A percentile compares a stretch with the other conserved stretches of the same genome.
Conservation (phyloP, 1,140 invertebrate species). For the Pogonus chalceus region DNA sequence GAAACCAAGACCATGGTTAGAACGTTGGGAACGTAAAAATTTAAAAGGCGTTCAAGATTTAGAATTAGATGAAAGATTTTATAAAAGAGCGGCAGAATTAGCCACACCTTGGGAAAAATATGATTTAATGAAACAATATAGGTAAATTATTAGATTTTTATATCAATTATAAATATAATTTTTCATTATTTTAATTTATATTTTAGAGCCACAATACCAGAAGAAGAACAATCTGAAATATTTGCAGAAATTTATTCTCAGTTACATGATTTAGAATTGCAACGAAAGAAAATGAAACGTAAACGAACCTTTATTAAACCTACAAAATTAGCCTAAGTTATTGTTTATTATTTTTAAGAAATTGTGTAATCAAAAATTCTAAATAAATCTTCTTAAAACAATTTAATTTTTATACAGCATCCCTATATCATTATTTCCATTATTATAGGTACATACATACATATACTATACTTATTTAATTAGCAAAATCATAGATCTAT, state of each 20-base stretch:
- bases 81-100: slow-evolving; percentile 43
- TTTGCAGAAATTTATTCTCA: slow-evolving; percentile 72
- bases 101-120: slow-evolving; percentile 78
- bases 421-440: no score
- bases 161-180: background rate
- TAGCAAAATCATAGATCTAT: no score
- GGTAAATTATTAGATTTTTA: slow-evolving; percentile 40
- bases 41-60: slow-evolving; percentile 67
- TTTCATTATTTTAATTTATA: background rate
- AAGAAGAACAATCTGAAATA: slow-evolving; percentile 78
- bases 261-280: slow-evolving; percentile 56
- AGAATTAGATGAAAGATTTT: slow-evolving; percentile 49
- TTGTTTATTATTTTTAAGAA: slow-evolving; percentile 14
- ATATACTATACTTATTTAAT: no score
- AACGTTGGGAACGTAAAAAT: slow-evolving; percentile 72
- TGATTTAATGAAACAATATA: slow-evolving; percentile 90
- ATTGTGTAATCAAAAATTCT: background rate
- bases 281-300: slow-evolving; percentile 54
- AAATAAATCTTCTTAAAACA: no score
- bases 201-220: slow-evolving; percentile 64
- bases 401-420: no score
- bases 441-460: no score
- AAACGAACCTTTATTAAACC: slow-evolving; percentile 55
- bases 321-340: slow-evolving; percentile 44
- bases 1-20: slow-evolving; percentile 76